Conservation (phyloP, 92 coral and sea anemone species). For the Plumapathes pennacea region DNA sequence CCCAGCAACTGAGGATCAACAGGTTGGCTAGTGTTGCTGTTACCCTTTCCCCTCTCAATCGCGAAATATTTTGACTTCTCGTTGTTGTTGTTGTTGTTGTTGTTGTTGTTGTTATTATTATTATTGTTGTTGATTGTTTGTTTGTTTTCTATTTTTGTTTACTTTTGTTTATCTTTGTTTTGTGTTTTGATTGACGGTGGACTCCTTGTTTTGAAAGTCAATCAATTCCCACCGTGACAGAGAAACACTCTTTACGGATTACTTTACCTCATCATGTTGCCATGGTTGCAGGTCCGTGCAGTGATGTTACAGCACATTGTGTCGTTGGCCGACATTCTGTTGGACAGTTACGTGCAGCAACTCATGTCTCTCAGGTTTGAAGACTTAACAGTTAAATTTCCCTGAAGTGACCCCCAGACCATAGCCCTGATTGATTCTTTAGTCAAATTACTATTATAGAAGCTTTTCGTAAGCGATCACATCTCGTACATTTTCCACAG, state of each 20-base stretch:
- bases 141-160: not conserved
- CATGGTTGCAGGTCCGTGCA: slow-evolving; percentile 44
- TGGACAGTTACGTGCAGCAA: slow-evolving; percentile 85
- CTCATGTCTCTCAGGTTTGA: slow-evolving; percentile 76
- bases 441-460: no score
- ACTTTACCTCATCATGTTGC: no score
- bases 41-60: no score
- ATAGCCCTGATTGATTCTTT: no score
- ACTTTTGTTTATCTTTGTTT: not conserved
- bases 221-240: not conserved
- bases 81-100: not conserved
- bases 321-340: slow-evolving; percentile 71
- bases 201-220: not conserved
- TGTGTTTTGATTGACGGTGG: not conserved
- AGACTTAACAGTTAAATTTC: not conserved
- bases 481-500: no score
- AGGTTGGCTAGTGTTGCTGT: slow-evolving; percentile 44
- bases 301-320: slow-evolving; percentile 79
- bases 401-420: no score
- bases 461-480: no score
- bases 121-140: not conserved
- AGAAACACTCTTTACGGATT: not conserved
- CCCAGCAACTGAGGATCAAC: slow-evolving; percentile 70
- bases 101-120: not conserved
- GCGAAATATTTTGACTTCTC: no score